A percentile compares a stretch with the other conserved stretches of the same genome.
These are phyloP conservation scores for Thunnus albacares DNA, from an alignment of 2,797 vertebrate genomes.

Conservation along the genomic window DNA sequence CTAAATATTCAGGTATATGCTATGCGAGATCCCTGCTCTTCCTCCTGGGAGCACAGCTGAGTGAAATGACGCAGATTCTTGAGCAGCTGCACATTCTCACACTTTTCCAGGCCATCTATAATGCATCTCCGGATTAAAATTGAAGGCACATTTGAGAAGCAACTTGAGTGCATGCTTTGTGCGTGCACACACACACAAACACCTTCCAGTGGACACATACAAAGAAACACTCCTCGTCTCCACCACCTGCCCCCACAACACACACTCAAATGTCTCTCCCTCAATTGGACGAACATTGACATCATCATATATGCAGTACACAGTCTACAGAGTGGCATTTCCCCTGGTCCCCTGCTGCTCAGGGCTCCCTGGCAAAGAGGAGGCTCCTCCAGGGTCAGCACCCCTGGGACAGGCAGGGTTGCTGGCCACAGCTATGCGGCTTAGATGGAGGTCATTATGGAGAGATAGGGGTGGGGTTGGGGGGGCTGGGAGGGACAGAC, in stretches of 20 bases:
- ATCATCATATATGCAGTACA: slow-evolving; percentile 55
- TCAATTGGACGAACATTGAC: slow-evolving; percentile 29
- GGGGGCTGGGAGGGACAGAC: slow-evolving; percentile 22
- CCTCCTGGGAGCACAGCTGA: slow-evolving; percentile 53
- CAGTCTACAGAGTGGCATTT: slow-evolving; percentile 65
- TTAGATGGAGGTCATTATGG: slow-evolving; percentile 68
- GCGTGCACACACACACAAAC: neutral
- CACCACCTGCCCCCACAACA: slow-evolving; percentile 7
- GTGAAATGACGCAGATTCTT: slow-evolving; percentile 47
- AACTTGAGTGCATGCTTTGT: neutral
- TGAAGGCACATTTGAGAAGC: slow-evolving; percentile 36
- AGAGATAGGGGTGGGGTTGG: slow-evolving; percentile 38
- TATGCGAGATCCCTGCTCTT: slow-evolving; percentile 25
- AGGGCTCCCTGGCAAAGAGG: slow-evolving; percentile 64
- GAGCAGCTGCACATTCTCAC: slow-evolving; percentile 35
- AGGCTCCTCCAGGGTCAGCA: slow-evolving; percentile 62
- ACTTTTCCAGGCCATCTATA: slow-evolving; percentile 57
- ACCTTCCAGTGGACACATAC: neutral
- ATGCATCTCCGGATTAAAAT: slow-evolving; percentile 63
- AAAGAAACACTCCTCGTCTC: neutral
- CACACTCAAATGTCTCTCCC: slow-evolving; percentile 36
- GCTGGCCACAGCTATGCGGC: slow-evolving; percentile 53
- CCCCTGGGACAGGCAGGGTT: slow-evolving; percentile 49
- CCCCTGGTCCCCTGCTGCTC: slow-evolving; percentile 48
- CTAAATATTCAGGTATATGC: slow-evolving; percentile 30